phyloP scores from a whole-genome alignment of 2,797 vertebrate species.

The Dipus sagitta region DNA sequence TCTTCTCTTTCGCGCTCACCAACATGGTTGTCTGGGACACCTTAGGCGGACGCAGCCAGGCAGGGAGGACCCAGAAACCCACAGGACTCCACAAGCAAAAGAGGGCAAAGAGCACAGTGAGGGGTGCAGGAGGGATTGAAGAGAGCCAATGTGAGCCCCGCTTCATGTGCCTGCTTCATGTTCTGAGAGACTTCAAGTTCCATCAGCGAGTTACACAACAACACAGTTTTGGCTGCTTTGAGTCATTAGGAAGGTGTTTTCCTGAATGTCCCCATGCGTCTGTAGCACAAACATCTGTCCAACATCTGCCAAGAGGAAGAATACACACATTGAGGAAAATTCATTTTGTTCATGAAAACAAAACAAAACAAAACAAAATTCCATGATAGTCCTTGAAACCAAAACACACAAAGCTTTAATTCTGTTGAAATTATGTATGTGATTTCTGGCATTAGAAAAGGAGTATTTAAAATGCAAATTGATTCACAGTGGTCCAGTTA shows the following conservation, averaged over 20 bases:
- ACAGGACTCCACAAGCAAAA: background rate
- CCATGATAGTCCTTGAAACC: background rate
- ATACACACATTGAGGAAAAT: constrained; percentile 63
- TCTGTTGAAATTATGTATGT: constrained; percentile 62
- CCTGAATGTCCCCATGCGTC: constrained; percentile 83
- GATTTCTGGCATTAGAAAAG: constrained; percentile 36
- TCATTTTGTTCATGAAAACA: constrained; percentile 71
- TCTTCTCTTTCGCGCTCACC: too few species aligned
- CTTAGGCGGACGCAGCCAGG: too few species aligned
- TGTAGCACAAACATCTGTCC: constrained; percentile 86
- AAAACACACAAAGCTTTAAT: constrained; percentile 47
- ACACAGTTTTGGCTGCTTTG: constrained; percentile 77
- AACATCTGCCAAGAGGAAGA: constrained; percentile 85
- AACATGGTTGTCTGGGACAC: too few species aligned
- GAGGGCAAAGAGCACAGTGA: background rate
- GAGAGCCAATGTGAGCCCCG: constrained; percentile 50
- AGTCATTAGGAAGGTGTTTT: constrained; percentile 83
- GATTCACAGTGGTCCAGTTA: constrained; percentile 67
- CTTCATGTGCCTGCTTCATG: constrained; percentile 63
- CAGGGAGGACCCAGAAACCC: too few species aligned
- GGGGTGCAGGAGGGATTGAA: background rate
- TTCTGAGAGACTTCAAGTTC: constrained; percentile 74
- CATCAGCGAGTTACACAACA: constrained; percentile 76
- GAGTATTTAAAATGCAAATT: constrained; percentile 68
- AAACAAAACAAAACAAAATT: background rate